These are phyloP conservation scores for Cairina moschata DNA, from an alignment of 2,113 vertebrate genomes.

Conservation along the genomic window DNA sequence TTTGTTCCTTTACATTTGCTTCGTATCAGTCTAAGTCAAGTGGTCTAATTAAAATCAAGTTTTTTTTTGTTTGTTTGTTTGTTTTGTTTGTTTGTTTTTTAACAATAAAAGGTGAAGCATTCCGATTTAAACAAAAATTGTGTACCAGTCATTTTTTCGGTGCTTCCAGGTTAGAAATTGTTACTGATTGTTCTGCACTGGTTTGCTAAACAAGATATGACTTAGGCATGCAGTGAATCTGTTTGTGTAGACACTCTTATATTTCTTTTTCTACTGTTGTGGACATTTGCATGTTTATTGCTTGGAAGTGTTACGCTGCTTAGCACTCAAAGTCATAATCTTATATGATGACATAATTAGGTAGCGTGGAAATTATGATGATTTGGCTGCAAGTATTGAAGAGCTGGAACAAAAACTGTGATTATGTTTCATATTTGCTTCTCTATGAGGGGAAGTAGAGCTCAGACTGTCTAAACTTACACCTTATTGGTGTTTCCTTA, in stretches of 20 bases:
- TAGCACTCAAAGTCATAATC: not conserved
- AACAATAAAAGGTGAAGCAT: not conserved
- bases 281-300: slow-evolving; percentile 36
- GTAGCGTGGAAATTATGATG: not conserved
- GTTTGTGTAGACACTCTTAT: not conserved
- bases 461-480: not conserved
- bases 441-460: not conserved
- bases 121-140: not conserved
- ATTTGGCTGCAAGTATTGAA: slow-evolving; percentile 32
- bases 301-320: not conserved
- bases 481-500: not conserved
- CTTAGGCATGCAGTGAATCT: not conserved
- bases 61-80: not conserved
- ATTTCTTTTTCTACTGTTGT: not conserved
- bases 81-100: not conserved
- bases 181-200: not conserved
- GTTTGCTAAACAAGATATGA: not conserved
- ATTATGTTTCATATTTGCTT: not conserved
- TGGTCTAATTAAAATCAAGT: not conserved
- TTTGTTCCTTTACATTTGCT: not conserved
- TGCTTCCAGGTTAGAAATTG: not conserved
- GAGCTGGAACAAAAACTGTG: not conserved
- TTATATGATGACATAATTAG: not conserved
- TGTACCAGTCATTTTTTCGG: not conserved
- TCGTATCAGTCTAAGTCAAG: not conserved